Base-by-base conservation (phyloP, 2,888 invertebrate genomes). In the Crioceris asparagi region DNA sequence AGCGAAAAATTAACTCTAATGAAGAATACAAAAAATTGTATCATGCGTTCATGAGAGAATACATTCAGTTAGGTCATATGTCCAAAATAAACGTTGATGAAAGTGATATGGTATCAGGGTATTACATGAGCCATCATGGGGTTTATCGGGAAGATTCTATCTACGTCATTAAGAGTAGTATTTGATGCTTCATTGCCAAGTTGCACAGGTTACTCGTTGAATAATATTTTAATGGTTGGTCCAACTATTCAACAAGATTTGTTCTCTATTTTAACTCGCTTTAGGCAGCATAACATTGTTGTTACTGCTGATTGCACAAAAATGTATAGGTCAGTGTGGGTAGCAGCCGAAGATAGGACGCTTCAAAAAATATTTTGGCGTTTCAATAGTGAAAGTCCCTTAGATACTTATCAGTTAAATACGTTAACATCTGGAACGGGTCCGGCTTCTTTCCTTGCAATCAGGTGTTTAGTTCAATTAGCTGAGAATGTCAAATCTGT, bases 21-120 rank as follows among this genome's bases (percentile, higher is more conserved):
- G 32, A 30, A 2, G 32, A 41, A 17, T 15, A 46, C 7, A 34
- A 31, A 31, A 32, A 30, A 11, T 18, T 35, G 30, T 48, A 48
- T 29, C 15, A 17, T 3, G 31, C 37, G 29, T 48, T 45, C 36
- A 47, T 47, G 38, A 17, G 33, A 2, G 47, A 45, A 32, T 43
- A 43, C 21, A 15, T 29, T 10, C 14, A 7, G 2, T 19, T 41
- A 17, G 40, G 40, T 2, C 39, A 43, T 16, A 43, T 45, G 38
- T 30, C 31, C 16, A 26, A 25, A n/a, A 23, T 32, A 10, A n/a
- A n/a, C n/a, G 11, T 18, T 19, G 17, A 33, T 17, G 17, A 19
- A 11, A 15, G 33, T 16, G 12, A 18, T 8, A 7, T 30, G n/a
- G 21, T 12, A 26, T 11, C 12, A 8, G 12, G 25, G 14, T 45